Base-by-base conservation (phyloP, 2,113 vertebrate genomes). In the Pelobates fuscus region DNA sequence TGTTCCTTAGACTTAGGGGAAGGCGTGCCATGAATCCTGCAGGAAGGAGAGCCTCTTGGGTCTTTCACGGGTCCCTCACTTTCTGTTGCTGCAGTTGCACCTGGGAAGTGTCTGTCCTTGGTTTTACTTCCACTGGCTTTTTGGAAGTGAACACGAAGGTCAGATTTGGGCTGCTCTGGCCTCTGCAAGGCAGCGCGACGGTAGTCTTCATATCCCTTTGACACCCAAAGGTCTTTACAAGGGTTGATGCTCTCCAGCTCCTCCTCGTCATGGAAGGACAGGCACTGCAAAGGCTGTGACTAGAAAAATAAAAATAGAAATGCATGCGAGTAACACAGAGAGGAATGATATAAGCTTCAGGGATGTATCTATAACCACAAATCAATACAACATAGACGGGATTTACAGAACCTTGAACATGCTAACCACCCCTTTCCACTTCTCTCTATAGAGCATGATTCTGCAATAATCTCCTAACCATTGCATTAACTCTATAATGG, bases 161-260 rank as follows among this genome's bases (percentile, higher is more conserved):
- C 91, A 0, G 88, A 82, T 81, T 93, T 93, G 80, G 92, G 88
- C 15, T 46, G 63, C 37, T 78, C 78, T 12, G 54, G 69, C 83
- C 87, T 85, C 7, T 90, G 88, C 24, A 88, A 80, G 18, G 89
- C 91, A 0, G 93, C 89, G 8, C 93, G 86, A n/a, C 95, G 83
- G 80, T 97, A 97, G 82, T 97, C 95, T 85, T 92, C 95, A 2
- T 97, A 97, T 54, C 92, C 94, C 1, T 89, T 91, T 32, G 92
- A 90, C 6, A 92, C 91, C 95, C 95, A 95, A 63, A 91, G 85
- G 80, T 94, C 92, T 77, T 91, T 91, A 84, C 94, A 94, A 10
- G 90, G 94, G 58, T 91, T 90, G 80, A 92, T 84, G 5, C 84
- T 87, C 79, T 87, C 94, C 14, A 92, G 85, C 67, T 95, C 94